Conservation (phyloP, 2,113 vertebrate species). For the Damaliscus lunatus region DNA sequence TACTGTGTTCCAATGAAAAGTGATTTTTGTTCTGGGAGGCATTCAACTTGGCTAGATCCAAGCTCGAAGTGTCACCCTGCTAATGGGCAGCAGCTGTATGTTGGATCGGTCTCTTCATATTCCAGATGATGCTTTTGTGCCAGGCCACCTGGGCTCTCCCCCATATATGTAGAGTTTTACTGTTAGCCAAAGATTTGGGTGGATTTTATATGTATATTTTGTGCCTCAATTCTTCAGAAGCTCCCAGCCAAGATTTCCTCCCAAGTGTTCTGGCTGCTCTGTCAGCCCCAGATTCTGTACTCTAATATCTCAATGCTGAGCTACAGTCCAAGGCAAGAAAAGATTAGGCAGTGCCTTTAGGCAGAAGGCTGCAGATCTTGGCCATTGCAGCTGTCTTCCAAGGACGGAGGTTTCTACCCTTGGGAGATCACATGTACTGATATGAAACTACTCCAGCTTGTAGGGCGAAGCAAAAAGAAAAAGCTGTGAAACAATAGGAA, state of each 20-base stretch:
- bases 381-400: not conserved
- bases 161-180: not conserved
- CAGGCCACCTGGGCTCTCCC: not conserved
- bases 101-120: not conserved
- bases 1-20: not conserved
- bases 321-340: not conserved
- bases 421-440: not conserved
- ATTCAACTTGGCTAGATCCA: not conserved
- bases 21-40: not conserved
- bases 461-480: not conserved
- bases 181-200: not conserved
- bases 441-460: not conserved
- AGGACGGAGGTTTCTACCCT: not conserved
- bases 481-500: not conserved
- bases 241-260: not conserved
- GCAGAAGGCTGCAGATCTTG: not conserved
- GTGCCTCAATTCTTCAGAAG: not conserved
- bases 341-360: not conserved
- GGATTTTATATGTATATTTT: not conserved
- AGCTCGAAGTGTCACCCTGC: not conserved
- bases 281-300: not conserved
- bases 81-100: not conserved
- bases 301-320: not conserved
- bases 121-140: not conserved
- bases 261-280: not conserved